Base-by-base conservation (phyloP, 1,140 invertebrate genomes). In the Tetramorium alpestre region DNA sequence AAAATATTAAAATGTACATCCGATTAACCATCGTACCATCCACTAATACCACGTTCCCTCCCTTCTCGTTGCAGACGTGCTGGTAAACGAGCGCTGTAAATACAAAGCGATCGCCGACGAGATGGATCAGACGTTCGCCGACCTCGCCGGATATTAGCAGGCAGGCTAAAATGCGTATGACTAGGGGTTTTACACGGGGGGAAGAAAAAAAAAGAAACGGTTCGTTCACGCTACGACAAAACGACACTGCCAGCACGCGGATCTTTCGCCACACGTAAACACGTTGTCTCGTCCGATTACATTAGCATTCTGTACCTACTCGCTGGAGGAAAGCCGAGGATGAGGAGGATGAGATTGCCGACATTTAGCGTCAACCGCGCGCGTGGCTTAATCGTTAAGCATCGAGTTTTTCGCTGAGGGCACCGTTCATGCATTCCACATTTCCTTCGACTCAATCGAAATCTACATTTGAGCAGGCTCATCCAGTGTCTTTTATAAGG, bases 61-160 rank as follows among this genome's bases (percentile, higher is more conserved):
- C 90, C 73, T 92, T 92, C 88, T 64, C 91, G 91, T 97, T 97
- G 41, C 96, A 99, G 99, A 99, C 96, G 99, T 99, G 95, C 96
- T 99, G 94, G 96, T 99, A 91, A 97, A 98, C 95, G 99, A 99
- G 95, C 99, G 99, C 96, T 98, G 99, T 96, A 99, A 98, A 96
- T 99, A 99, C 97, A 99, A 99, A 97, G 97, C 97, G 82, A 99
- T 99, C 94, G 98, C 98, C 88, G 99, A 99, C 94, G 99, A 99
- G 96, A 97, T 99, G 97, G 99, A 99, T 96, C 97, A 98, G 94
- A 99, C 98, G 82, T 99, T 99, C 95, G 98, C 98, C 87, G 99
- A 99, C 96, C 96, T 99, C 89, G 98, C 98, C 92, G 98, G 98
- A 91, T 98, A 98, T 95, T 99, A 97, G 92, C 89, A 80, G 90